phyloP scores from a whole-genome alignment of 2,113 vertebrate species.

The Atherinomorus stipes region DNA sequence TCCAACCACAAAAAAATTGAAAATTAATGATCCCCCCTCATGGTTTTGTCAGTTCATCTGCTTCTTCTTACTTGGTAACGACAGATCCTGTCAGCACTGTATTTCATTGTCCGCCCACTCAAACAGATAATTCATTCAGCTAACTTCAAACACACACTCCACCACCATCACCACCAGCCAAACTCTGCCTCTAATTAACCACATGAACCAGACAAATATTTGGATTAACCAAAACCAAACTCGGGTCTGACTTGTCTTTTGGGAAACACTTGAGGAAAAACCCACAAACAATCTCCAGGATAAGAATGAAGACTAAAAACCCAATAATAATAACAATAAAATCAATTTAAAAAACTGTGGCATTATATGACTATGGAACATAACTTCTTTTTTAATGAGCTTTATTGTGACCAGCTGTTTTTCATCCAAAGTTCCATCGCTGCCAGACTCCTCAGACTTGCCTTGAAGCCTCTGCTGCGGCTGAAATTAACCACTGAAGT shows the following conservation, averaged over 20 bases:
- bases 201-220: conserved; percentile 34
- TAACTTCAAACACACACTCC: background rate
- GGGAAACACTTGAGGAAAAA: conserved; percentile 29
- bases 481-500: conserved; percentile 5
- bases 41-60: conserved; percentile 14
- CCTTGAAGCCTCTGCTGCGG: background rate
- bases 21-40: background rate
- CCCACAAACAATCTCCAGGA: conserved; percentile 25
- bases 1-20: too few species aligned
- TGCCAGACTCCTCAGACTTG: background rate
- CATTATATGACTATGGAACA: background rate
- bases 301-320: background rate
- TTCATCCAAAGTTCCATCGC: background rate
- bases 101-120: background rate
- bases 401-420: conserved; percentile 30
- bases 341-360: background rate
- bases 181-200: conserved; percentile 18
- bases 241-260: conserved; percentile 17
- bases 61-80: conserved; percentile 5
- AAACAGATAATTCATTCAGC: conserved; percentile 19
- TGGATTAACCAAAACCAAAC: conserved; percentile 37
- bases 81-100: conserved; percentile 21
- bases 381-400: conserved; percentile 32
- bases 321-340: too few species aligned
- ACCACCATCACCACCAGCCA: background rate